phyloP scores from a whole-genome alignment of 2,113 vertebrate genomes.

The Pyrgilauda ruficollis region DNA sequence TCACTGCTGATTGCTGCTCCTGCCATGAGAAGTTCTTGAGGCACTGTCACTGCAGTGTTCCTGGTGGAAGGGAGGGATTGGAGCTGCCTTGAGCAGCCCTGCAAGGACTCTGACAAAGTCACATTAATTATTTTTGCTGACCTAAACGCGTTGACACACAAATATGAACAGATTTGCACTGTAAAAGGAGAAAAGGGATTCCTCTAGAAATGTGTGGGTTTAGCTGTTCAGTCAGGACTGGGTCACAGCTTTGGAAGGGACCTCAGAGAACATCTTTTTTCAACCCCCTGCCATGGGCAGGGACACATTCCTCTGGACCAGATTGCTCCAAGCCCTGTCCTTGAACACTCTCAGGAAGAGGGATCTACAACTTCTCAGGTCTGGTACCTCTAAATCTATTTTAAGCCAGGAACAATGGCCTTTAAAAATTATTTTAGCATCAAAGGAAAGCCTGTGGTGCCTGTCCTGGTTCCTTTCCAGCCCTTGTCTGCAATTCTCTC shows the following conservation, averaged over 20 bases:
- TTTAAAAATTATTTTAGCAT: neutral
- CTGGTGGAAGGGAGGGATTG: neutral
- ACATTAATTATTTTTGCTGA: neutral
- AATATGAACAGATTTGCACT: neutral
- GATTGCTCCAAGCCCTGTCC: neutral
- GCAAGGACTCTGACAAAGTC: neutral
- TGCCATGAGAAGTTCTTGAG: neutral
- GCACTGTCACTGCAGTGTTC: neutral
- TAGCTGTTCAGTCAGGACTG: neutral
- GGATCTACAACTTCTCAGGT: neutral
- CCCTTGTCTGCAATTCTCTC: neutral
- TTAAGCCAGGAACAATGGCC: neutral
- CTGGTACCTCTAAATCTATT: neutral
- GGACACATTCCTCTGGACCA: neutral
- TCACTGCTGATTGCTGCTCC: neutral
- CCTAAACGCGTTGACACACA: accelerated
- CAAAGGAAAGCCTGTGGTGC: neutral
- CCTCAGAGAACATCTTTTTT: neutral
- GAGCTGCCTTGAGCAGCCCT: neutral
- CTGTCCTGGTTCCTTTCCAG: neutral
- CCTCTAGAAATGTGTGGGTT: neutral
- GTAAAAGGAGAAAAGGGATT: too few species aligned
- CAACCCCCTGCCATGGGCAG: neutral
- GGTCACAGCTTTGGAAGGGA: neutral
- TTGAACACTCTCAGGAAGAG: neutral